These are phyloP conservation scores for Alauda arvensis DNA, from an alignment of 2,797 vertebrate species.

Conservation along the genomic window DNA sequence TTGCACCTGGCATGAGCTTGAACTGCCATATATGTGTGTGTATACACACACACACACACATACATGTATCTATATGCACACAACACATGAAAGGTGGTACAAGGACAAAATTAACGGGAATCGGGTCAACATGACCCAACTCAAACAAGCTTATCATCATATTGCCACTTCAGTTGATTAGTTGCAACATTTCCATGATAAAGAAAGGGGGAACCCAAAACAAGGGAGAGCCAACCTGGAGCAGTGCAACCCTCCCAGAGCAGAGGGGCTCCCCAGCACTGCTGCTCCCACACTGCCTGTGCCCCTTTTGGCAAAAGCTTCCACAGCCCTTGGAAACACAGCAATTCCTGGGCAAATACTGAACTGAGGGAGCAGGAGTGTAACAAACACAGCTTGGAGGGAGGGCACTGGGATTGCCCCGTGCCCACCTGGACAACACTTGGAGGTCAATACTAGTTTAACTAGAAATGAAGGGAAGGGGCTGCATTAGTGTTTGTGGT, in stretches of 20 bases:
- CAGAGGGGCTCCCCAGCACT: background rate
- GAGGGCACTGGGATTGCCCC: background rate
- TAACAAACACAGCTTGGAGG: background rate
- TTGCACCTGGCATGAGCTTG: slow-evolving; percentile 28
- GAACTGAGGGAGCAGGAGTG: background rate
- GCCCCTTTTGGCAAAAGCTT: slow-evolving; percentile 66
- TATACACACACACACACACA: accelerated
- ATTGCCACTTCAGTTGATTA: slow-evolving; percentile 62
- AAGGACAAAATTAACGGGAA: slow-evolving; percentile 55
- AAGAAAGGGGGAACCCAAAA: slow-evolving; percentile 47
- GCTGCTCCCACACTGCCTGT: background rate
- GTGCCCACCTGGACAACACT: background rate
- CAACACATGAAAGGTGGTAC: slow-evolving; percentile 41
- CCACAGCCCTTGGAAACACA: background rate
- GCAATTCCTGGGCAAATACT: slow-evolving; percentile 2
- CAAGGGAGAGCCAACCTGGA: slow-evolving; percentile 16
- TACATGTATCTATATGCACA: accelerated
- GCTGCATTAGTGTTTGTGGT: slow-evolving; percentile 33
- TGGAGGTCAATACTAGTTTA: slow-evolving; percentile 3
- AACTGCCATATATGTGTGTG: background rate
- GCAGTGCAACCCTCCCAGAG: background rate
- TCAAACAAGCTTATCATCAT: slow-evolving; percentile 66
- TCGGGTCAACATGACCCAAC: slow-evolving; percentile 66
- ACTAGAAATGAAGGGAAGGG: background rate
- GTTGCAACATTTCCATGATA: slow-evolving; percentile 66